Evolutionary conservation across 2,888 invertebrate genomes (phyloP).

Genomic region (Microctonus aethiopoides): DNA sequence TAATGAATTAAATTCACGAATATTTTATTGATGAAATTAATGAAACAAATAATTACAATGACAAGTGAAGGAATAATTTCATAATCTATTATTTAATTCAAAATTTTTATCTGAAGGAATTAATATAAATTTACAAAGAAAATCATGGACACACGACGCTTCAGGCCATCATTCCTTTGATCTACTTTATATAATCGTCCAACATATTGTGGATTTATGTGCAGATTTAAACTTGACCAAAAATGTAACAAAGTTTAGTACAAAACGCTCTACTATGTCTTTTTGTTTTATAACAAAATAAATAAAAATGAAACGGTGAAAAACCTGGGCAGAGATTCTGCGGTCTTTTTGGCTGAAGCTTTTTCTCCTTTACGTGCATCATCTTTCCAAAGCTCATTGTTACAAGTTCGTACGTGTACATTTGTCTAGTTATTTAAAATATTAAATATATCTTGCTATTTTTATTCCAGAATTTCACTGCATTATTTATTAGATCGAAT

Average conservation of each 20-base stretch:
- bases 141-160: slow-evolving; percentile 31
- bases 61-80: no score
- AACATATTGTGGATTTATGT: slow-evolving; percentile 40
- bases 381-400: slow-evolving; percentile 34
- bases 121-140: slow-evolving; percentile 17
- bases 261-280: slow-evolving; percentile 34
- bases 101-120: no score
- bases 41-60: no score
- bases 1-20: no score
- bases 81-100: no score
- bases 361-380: slow-evolving; percentile 37
- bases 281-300: slow-evolving; percentile 47
- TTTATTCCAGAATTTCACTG: no score
- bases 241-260: slow-evolving; percentile 64
- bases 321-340: slow-evolving; percentile 56
- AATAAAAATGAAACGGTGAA: no score
- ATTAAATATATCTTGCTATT: no score
- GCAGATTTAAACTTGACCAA: slow-evolving; percentile 56
- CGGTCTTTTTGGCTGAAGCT: slow-evolving; percentile 59
- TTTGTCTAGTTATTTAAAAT: no score
- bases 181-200: slow-evolving; percentile 48
- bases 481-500: no score
- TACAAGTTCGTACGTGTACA: no score
- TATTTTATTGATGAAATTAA: no score
- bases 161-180: slow-evolving; percentile 56